Conservation (phyloP, 2,888 invertebrate genomes). For the Cyclophora punctaria region DNA sequence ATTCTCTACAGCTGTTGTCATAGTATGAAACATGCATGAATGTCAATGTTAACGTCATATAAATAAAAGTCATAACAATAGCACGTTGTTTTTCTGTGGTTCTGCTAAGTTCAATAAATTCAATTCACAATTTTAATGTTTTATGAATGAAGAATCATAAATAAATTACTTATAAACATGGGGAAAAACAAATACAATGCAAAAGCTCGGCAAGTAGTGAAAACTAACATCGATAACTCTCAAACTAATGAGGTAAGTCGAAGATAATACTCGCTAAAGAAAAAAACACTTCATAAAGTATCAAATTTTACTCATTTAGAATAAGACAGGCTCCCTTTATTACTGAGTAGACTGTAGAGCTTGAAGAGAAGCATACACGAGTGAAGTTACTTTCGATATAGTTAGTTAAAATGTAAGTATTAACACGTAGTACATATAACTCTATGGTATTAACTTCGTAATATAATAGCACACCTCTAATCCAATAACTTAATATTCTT, state of each 20-base stretch:
- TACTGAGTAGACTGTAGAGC: too few relatives aligned
- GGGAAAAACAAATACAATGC: constrained; percentile 84
- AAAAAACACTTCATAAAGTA: too few relatives aligned
- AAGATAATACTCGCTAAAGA: too few relatives aligned
- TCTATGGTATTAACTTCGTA: too few relatives aligned
- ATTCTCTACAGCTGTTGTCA: too few relatives aligned
- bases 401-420: constrained; percentile 1
- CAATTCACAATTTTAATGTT: too few relatives aligned
- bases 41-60: neutral
- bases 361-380: too few relatives aligned
- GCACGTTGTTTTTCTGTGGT: constrained; percentile 26
- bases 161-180: constrained; percentile 56
- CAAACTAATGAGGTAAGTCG: constrained; percentile 77
- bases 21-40: too few relatives aligned
- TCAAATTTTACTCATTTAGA: too few relatives aligned
- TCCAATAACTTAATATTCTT: constrained; percentile 1
- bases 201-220: constrained; percentile 81
- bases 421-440: neutral
- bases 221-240: constrained; percentile 82
- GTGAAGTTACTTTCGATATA: too few relatives aligned
- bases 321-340: too few relatives aligned
- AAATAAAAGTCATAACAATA: constrained; percentile 45
- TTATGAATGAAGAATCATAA: too few relatives aligned
- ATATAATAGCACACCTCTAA: neutral
- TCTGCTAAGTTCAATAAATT: neutral